These are phyloP conservation scores for Falco peregrinus DNA, from an alignment of 2,797 vertebrate genomes.

Conservation along the genomic window DNA sequence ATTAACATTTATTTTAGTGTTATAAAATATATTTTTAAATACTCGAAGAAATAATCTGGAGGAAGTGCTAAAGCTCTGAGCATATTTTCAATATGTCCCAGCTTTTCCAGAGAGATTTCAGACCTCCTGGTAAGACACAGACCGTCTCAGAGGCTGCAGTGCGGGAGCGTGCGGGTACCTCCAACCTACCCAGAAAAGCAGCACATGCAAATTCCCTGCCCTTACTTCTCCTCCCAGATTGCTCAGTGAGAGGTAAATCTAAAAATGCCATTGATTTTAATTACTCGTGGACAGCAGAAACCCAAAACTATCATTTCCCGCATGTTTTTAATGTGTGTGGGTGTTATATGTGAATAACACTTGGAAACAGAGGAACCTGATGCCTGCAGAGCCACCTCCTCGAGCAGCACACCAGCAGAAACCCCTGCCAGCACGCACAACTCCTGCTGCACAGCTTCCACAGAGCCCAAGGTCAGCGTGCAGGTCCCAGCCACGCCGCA, in stretches of 20 bases:
- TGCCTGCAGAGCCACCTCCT: background rate
- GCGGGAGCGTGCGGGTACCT: fast-evolving
- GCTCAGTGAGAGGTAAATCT: background rate
- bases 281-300: background rate
- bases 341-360: background rate
- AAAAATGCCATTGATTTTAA: background rate
- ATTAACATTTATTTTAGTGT: slow-evolving; percentile 32
- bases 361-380: background rate
- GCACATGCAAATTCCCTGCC: background rate
- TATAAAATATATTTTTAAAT: slow-evolving; percentile 47
- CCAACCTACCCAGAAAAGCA: background rate
- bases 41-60: slow-evolving; percentile 40
- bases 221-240: background rate
- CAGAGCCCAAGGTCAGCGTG: fast-evolving
- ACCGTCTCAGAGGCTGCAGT: fast-evolving
- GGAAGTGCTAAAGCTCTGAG: slow-evolving; percentile 41
- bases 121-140: background rate
- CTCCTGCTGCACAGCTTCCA: background rate
- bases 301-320: background rate
- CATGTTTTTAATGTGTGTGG: background rate
- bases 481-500: fast-evolving
- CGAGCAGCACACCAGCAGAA: background rate
- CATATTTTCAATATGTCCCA: background rate
- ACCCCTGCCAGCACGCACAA: background rate
- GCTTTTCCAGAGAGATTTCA: background rate